phyloP scores from a whole-genome alignment of 2,113 vertebrate species.

The Lamprologus callipterus region DNA sequence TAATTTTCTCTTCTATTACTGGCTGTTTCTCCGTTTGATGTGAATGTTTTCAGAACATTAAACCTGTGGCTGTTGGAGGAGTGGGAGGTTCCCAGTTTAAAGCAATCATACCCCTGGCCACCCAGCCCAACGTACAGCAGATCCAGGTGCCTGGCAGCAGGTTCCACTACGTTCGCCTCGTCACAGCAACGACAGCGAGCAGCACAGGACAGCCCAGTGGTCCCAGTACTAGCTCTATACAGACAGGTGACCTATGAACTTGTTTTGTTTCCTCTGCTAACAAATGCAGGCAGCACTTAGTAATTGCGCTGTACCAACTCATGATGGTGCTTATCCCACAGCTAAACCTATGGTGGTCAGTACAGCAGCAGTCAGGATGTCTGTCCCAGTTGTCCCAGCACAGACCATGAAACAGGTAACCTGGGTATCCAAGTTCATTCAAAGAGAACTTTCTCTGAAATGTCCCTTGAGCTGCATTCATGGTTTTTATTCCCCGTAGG shows the following conservation, averaged over 20 bases:
- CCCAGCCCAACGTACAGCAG: slow-evolving; percentile 91
- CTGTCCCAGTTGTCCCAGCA: slow-evolving; percentile 87
- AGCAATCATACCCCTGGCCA: slow-evolving; percentile 92
- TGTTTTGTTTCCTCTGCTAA: not conserved
- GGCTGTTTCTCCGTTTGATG: not conserved
- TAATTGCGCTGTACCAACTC: not conserved
- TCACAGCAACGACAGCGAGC: slow-evolving; percentile 86
- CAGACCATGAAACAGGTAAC: slow-evolving; percentile 91
- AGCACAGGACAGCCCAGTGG: slow-evolving; percentile 73
- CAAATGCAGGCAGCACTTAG: too few species aligned
- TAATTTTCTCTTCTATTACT: not conserved
- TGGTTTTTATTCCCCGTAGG: slow-evolving; percentile 53
- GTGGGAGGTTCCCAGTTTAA: slow-evolving; percentile 88
- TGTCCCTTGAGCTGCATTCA: not conserved
- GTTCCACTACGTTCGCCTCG: slow-evolving; percentile 96
- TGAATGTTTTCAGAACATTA: slow-evolving; percentile 73
- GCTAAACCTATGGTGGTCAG: slow-evolving; percentile 91
- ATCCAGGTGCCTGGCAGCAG: slow-evolving; percentile 97
- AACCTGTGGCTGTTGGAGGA: slow-evolving; percentile 86
- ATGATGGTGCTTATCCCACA: slow-evolving; percentile 35
- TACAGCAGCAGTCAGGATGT: slow-evolving; percentile 86
- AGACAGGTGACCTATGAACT: slow-evolving; percentile 73
- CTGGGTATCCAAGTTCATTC: fast-evolving
- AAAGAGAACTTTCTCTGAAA: not conserved
- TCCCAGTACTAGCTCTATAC: slow-evolving; percentile 84